phyloP scores from a whole-genome alignment of 2,113 vertebrate species.

The Suricata suricatta region DNA sequence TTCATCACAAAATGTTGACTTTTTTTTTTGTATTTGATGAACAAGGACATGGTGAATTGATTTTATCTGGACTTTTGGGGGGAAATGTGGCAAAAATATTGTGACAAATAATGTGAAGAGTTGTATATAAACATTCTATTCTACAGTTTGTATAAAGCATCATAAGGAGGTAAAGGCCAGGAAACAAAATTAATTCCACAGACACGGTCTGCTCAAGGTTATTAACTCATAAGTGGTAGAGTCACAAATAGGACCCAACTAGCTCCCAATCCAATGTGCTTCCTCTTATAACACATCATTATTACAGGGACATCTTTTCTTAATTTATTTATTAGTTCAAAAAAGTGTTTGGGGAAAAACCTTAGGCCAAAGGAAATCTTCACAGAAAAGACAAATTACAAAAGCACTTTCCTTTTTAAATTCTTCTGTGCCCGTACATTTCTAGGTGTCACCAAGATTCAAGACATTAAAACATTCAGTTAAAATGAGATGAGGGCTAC shows the following conservation, averaged over 20 bases:
- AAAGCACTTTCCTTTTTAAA: constrained; percentile 22
- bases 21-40: background rate
- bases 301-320: constrained; percentile 11
- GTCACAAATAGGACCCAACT: constrained; percentile 8
- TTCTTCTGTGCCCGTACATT: background rate
- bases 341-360: background rate
- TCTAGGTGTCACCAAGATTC: background rate
- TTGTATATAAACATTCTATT: constrained; percentile 31
- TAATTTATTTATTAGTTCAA: background rate
- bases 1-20: background rate
- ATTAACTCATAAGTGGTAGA: constrained; percentile 2
- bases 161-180: constrained; percentile 11
- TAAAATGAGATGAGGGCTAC: background rate
- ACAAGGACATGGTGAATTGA: constrained; percentile 23
- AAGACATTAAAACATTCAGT: constrained; percentile 1
- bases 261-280: background rate
- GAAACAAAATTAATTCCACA: constrained; percentile 41
- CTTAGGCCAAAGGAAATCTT: background rate
- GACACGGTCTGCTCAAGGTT: constrained; percentile 4
- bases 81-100: constrained; percentile 37
- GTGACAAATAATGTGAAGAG: background rate
- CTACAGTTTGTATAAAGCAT: constrained; percentile 15
- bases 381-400: constrained; percentile 4
- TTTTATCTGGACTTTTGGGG: background rate
- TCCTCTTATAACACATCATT: background rate